Evolutionary conservation across 2,888 invertebrate genomes (phyloP).

Genomic region (Pristionchus arcanus): DNA sequence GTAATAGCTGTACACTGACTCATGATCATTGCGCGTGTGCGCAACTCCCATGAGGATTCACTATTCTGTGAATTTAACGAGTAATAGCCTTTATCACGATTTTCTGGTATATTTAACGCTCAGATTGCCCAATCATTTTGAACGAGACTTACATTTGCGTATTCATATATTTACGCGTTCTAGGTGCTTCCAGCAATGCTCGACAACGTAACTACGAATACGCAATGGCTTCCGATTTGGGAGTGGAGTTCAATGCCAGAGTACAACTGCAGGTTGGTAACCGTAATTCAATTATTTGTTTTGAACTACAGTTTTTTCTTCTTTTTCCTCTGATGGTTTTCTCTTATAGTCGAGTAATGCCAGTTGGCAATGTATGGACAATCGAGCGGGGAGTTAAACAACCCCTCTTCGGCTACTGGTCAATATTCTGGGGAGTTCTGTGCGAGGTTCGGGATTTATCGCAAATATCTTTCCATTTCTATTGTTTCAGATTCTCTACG

Average conservation of each 20-base stretch:
- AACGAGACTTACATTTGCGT: too few relatives aligned
- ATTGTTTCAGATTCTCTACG: conserved; percentile 12
- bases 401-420: not conserved
- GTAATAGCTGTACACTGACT: too few relatives aligned
- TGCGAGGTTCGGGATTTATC: conserved; percentile 1
- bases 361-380: not conserved
- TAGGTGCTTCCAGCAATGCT: too few relatives aligned
- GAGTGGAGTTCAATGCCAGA: not conserved
- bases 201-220: not conserved
- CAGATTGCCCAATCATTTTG: too few relatives aligned
- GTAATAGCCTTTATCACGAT: too few relatives aligned
- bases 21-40: too few relatives aligned
- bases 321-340: too few relatives aligned
- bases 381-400: not conserved
- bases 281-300: too few relatives aligned
- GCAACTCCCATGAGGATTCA: too few relatives aligned
- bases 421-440: not conserved
- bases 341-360: not conserved
- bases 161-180: too few relatives aligned
- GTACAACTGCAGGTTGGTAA: conserved; percentile 22
- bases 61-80: too few relatives aligned
- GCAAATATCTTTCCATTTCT: not conserved
- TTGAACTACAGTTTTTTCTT: not conserved
- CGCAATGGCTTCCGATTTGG: not conserved
- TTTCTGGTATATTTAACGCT: too few relatives aligned